Conservation (phyloP, 2,113 vertebrate species). For the Beaufortia kweichowensis region DNA sequence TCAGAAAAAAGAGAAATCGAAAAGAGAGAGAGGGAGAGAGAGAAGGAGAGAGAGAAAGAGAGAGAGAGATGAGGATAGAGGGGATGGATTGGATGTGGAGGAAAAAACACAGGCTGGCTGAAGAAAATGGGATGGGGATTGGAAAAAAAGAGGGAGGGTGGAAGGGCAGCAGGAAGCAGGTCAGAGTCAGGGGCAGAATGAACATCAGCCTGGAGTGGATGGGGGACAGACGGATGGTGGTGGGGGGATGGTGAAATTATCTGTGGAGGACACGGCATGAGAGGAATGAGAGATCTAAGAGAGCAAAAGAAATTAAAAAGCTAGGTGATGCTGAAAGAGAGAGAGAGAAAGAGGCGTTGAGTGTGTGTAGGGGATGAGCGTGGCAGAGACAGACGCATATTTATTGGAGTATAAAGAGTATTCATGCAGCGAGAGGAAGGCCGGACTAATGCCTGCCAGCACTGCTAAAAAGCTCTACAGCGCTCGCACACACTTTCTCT, state of each 20-base stretch:
- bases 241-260: slow-evolving; percentile 2
- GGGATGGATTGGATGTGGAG: slow-evolving; percentile 22
- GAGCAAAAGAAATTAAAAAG: slow-evolving; percentile 20
- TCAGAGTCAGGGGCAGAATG: slow-evolving; percentile 24
- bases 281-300: slow-evolving; percentile 20
- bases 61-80: background rate
- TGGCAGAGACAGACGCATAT: slow-evolving; percentile 50
- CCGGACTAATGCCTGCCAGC: slow-evolving; percentile 63
- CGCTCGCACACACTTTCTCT: slow-evolving; percentile 26
- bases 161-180: slow-evolving; percentile 13
- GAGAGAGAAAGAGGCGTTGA: background rate
- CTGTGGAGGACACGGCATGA: slow-evolving; percentile 6
- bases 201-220: slow-evolving; percentile 10
- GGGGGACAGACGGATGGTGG: slow-evolving; percentile 15
- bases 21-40: background rate
- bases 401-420: slow-evolving; percentile 67
- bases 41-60: background rate
- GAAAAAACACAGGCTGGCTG: slow-evolving; percentile 14
- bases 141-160: slow-evolving; percentile 8
- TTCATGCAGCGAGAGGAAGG: slow-evolving; percentile 61
- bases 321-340: background rate
- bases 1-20: background rate
- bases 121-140: slow-evolving; percentile 21
- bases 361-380: slow-evolving; percentile 4
- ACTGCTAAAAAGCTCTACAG: slow-evolving; percentile 59